Percentiles rank a stretch among this genome's conserved stretches.
These are phyloP conservation scores for Mesoligia furuncula DNA, from an alignment of 2,888 invertebrate species.

Conservation along the genomic window DNA sequence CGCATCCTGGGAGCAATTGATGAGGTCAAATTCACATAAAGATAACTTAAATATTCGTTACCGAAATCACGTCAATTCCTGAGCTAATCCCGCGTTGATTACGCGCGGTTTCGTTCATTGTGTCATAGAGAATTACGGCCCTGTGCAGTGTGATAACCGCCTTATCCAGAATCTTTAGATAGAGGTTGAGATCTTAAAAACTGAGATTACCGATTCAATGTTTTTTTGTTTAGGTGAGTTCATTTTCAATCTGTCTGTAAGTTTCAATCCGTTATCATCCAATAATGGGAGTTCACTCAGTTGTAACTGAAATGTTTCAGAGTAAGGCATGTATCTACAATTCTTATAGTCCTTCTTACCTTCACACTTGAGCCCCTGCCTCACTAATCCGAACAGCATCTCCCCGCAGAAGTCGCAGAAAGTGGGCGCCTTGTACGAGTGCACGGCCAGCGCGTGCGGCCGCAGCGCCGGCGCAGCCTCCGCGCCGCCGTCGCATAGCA, in stretches of 20 bases:
- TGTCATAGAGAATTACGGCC: not conserved
- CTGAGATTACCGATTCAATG: too few relatives aligned
- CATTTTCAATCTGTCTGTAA: not conserved
- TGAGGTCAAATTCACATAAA: not conserved
- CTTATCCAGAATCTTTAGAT: not conserved
- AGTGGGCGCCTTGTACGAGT: constrained; percentile 99
- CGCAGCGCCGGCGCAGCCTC: constrained; percentile 91
- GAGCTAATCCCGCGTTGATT: not conserved
- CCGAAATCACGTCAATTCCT: not conserved
- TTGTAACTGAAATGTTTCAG: not conserved
- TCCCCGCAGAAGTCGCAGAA: constrained; percentile 99
- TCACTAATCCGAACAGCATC: constrained; percentile 99
- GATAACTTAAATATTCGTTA: not conserved
- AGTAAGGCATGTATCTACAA: not conserved
- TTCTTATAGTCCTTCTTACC: constrained; percentile 89
- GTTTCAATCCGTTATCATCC: not conserved
- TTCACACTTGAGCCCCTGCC: constrained; percentile 99
- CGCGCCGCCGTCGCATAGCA: constrained; percentile 80
- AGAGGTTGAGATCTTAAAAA: not conserved
- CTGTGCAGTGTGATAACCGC: not conserved
- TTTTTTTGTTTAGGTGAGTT: too few relatives aligned
- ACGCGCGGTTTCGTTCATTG: too few relatives aligned
- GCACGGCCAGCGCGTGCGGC: constrained; percentile 98
- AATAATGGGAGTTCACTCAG: not conserved
- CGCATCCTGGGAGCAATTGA: constrained; percentile 93